phyloP scores from a whole-genome alignment of 2,888 invertebrate genomes.

The Dicyrtoma fusca region DNA sequence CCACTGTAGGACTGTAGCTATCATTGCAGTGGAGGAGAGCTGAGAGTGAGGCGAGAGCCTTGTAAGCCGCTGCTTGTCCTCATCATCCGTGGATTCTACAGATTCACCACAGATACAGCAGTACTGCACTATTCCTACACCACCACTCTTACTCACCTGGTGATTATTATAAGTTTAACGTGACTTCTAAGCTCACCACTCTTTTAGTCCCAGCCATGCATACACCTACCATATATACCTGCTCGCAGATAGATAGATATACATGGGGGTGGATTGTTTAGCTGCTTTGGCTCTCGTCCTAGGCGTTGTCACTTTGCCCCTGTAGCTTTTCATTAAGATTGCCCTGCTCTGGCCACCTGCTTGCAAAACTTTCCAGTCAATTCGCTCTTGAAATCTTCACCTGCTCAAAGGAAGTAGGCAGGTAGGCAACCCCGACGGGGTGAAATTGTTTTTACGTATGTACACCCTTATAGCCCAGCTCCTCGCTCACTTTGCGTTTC shows the following conservation, averaged over 20 bases:
- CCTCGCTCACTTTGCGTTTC: too few relatives aligned
- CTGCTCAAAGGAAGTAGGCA: slow-evolving; percentile 28
- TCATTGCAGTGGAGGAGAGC: too few relatives aligned
- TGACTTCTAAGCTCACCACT: not conserved
- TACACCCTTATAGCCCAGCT: not conserved
- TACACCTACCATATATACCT: too few relatives aligned
- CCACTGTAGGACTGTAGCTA: too few relatives aligned
- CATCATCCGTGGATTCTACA: too few relatives aligned
- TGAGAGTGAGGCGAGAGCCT: too few relatives aligned
- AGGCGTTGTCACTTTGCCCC: slow-evolving; percentile 39
- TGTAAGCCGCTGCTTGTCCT: too few relatives aligned
- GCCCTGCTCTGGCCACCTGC: slow-evolving; percentile 35
- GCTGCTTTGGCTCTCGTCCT: not conserved
- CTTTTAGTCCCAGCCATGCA: not conserved
- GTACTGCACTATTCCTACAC: too few relatives aligned
- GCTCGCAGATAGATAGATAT: too few relatives aligned
- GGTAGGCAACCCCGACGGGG: slow-evolving; percentile 33
- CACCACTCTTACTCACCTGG: too few relatives aligned
- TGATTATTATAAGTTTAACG: not conserved
- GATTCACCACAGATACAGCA: too few relatives aligned
- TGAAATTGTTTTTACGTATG: slow-evolving; percentile 9
- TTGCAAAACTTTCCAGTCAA: slow-evolving; percentile 32
- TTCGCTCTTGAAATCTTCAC: slow-evolving; percentile 28
- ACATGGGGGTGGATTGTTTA: slow-evolving; percentile 32
- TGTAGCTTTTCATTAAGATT: slow-evolving; percentile 33